Conservation (phyloP, 2,113 vertebrate species). For the Panthera leo region DNA sequence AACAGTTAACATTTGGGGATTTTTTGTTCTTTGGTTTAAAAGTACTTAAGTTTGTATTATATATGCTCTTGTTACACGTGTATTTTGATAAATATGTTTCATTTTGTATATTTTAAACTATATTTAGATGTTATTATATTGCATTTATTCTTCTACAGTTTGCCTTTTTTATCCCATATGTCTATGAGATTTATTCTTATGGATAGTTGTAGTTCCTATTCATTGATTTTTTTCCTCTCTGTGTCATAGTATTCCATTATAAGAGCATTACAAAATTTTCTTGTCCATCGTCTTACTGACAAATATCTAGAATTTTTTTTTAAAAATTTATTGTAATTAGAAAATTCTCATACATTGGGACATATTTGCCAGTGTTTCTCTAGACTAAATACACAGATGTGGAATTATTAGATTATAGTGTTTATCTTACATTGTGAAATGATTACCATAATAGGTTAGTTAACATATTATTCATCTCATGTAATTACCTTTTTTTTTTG, state of each 20-base stretch:
- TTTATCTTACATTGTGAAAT: constrained; percentile 24
- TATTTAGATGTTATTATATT: constrained; percentile 1
- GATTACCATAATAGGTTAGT: not conserved
- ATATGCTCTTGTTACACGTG: not conserved
- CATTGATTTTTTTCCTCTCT: not conserved
- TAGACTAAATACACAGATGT: not conserved
- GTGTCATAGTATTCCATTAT: not conserved
- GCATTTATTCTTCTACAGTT: constrained; percentile 16
- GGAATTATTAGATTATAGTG: not conserved
- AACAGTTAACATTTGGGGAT: constrained; percentile 39
- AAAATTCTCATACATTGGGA: not conserved
- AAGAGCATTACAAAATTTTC: not conserved
- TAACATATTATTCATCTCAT: not conserved
- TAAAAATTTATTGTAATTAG: not conserved
- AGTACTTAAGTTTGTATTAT: constrained; percentile 9
- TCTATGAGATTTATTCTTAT: not conserved
- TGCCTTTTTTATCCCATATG: not conserved
- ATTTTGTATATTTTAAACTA: constrained; percentile 31
- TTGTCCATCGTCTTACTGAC: not conserved
- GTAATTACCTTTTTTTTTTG: not conserved
- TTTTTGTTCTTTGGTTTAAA: constrained; percentile 36
- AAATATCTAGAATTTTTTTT: not conserved
- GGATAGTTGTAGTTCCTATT: not conserved
- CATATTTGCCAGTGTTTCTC: not conserved
- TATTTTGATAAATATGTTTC: constrained; percentile 31